phyloP scores from a whole-genome alignment of 2,797 vertebrate species.

The Mus minutoides region DNA sequence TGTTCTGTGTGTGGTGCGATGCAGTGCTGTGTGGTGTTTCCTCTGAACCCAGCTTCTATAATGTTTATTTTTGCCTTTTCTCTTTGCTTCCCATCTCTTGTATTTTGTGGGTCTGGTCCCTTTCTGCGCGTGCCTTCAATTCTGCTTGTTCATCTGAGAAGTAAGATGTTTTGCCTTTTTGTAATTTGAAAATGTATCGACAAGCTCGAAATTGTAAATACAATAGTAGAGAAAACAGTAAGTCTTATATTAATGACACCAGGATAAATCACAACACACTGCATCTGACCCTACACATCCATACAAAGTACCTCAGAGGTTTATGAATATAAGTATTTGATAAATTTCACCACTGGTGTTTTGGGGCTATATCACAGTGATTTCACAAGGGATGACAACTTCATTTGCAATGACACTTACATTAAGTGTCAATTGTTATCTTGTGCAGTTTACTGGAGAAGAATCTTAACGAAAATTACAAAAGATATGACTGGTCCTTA shows the following conservation, averaged over 20 bases:
- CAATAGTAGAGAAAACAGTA: background rate
- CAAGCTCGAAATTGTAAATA: background rate
- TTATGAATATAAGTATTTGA: background rate
- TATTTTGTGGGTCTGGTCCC: background rate
- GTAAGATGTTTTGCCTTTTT: background rate
- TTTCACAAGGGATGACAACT: background rate
- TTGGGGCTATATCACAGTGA: background rate
- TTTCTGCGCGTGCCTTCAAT: background rate
- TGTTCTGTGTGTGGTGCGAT: no score
- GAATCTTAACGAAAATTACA: background rate
- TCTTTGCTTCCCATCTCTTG: background rate
- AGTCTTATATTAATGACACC: background rate
- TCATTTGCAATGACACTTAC: background rate
- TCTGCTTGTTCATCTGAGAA: background rate
- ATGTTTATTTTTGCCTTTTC: background rate
- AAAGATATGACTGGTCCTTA: background rate
- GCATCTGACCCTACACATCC: background rate
- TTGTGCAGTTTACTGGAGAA: conserved; percentile 8
- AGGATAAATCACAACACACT: background rate
- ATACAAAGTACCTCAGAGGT: background rate
- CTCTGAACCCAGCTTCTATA: conserved; percentile 18
- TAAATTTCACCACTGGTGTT: background rate
- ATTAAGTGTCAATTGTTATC: background rate
- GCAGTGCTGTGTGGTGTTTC: background rate
- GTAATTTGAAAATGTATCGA: background rate